These are phyloP conservation scores for Sebastes hubbsi DNA, from an alignment of 2,797 vertebrate genomes.

Conservation along the genomic window DNA sequence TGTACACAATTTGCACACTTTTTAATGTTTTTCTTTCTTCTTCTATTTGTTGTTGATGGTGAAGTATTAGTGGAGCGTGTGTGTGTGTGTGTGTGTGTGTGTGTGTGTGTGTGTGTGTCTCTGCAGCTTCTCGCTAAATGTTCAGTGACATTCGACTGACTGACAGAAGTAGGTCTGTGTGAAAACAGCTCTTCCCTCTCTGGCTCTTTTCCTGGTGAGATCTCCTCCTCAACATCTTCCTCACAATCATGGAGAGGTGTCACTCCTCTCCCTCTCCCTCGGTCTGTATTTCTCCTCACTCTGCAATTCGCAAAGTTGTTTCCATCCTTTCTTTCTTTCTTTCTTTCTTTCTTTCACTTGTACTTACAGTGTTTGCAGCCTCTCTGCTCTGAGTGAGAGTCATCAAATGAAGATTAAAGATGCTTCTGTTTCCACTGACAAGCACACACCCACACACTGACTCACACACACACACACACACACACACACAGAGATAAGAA, in stretches of 20 bases:
- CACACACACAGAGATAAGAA: background rate
- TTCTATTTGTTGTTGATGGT: slow-evolving; percentile 22
- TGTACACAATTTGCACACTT: slow-evolving; percentile 12
- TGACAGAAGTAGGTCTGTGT: slow-evolving; percentile 70
- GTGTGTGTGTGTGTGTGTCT: background rate
- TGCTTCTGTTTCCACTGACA: slow-evolving; percentile 72
- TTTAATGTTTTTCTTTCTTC: slow-evolving; percentile 20
- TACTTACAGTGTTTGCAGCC: slow-evolving; percentile 38
- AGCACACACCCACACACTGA: slow-evolving; percentile 13
- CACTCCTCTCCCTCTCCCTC: background rate
- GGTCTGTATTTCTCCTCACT: background rate
- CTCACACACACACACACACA: slow-evolving; percentile 10
- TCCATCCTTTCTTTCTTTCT: background rate
- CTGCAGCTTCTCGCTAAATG: slow-evolving; percentile 12
- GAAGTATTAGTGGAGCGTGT: slow-evolving; percentile 17
- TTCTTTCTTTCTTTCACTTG: background rate
- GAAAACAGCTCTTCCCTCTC: slow-evolving; percentile 37
- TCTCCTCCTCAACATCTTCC: slow-evolving; percentile 33
- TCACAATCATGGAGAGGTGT: background rate
- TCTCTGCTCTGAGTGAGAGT: slow-evolving; percentile 66
- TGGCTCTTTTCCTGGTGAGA: slow-evolving; percentile 37
- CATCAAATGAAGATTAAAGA: slow-evolving; percentile 84
- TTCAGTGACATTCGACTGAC: slow-evolving; percentile 25
- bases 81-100: background rate
- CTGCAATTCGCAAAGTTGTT: background rate